Conservation (phyloP, 2,797 vertebrate species). For the Ctenosaura bakeri region DNA sequence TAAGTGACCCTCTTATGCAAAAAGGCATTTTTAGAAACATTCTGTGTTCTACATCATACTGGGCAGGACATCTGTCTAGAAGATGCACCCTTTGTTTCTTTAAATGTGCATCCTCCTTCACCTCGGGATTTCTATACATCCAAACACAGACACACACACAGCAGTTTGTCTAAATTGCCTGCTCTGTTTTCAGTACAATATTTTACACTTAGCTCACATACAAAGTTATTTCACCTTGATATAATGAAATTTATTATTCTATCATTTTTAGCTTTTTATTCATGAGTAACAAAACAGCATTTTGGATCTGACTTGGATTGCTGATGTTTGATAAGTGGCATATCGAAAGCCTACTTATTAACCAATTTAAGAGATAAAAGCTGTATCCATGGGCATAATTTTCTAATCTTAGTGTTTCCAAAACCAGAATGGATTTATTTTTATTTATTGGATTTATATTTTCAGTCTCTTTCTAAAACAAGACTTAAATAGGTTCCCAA, state of each 20-base stretch:
- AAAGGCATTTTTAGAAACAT: conserved; percentile 20
- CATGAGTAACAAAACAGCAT: conserved; percentile 44
- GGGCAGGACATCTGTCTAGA: conserved; percentile 3
- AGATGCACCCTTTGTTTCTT: conserved; percentile 14
- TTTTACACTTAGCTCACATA: conserved; percentile 49
- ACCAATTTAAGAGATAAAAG: conserved; percentile 25
- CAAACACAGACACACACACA: neutral
- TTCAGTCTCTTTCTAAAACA: neutral
- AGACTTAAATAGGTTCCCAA: neutral
- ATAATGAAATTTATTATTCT: conserved; percentile 43
- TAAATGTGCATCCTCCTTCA: neutral
- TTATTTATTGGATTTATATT: neutral
- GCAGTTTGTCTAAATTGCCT: conserved; percentile 46
- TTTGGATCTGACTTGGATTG: conserved; percentile 44
- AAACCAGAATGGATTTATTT: neutral
- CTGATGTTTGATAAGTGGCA: conserved; percentile 18
- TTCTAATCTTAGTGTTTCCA: conserved; percentile 22
- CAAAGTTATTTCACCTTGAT: conserved; percentile 56
- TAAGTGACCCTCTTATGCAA: neutral
- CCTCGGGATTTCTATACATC: conserved; percentile 22
- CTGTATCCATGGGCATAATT: neutral
- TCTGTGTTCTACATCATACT: neutral
- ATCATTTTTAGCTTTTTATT: neutral
- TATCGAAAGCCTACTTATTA: conserved; percentile 11
- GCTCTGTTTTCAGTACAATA: conserved; percentile 33